These are phyloP conservation scores for Dicyrtoma fusca DNA, from an alignment of 2,888 invertebrate species.

Conservation along the genomic window DNA sequence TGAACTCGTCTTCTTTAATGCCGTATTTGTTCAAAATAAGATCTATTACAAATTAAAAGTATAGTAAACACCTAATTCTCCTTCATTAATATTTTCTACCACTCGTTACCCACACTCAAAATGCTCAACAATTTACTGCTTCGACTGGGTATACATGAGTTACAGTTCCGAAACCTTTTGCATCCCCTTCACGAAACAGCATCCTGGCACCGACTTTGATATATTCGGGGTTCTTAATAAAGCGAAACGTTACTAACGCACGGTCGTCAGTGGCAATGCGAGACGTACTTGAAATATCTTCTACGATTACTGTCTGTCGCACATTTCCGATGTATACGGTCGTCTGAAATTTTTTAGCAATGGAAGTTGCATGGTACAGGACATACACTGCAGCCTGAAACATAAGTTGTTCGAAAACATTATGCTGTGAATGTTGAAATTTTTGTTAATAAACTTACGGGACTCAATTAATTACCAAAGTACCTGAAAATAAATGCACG, in stretches of 20 bases:
- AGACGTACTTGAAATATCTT: slow-evolving; percentile 68
- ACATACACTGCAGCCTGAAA: slow-evolving; percentile 81
- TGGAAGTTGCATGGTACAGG: slow-evolving; percentile 82
- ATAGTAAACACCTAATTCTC: no score
- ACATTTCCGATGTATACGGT: slow-evolving; percentile 96
- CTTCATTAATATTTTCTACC: neutral
- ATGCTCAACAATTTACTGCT: neutral
- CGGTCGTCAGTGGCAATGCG: slow-evolving; percentile 79
- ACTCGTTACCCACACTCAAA: neutral
- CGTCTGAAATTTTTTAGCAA: slow-evolving; percentile 82
- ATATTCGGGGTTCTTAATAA: slow-evolving; percentile 87
- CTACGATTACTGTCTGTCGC: slow-evolving; percentile 82
- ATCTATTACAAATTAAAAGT: no score
- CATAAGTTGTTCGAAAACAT: slow-evolving; percentile 10
- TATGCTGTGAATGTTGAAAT: neutral
- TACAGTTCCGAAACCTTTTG: slow-evolving; percentile 84
- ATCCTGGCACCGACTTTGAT: slow-evolving; percentile 77
- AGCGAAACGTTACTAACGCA: slow-evolving; percentile 84
- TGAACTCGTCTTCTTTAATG: no score
- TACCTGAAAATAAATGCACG: slow-evolving; percentile 65
- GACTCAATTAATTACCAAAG: neutral
- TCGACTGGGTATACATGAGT: slow-evolving; percentile 71
- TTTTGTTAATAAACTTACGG: no score
- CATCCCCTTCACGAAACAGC: slow-evolving; percentile 79
- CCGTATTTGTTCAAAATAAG: no score